Evolutionary conservation across 2,888 invertebrate species (phyloP).

Genomic region (Dicroscelio sp.): DNA sequence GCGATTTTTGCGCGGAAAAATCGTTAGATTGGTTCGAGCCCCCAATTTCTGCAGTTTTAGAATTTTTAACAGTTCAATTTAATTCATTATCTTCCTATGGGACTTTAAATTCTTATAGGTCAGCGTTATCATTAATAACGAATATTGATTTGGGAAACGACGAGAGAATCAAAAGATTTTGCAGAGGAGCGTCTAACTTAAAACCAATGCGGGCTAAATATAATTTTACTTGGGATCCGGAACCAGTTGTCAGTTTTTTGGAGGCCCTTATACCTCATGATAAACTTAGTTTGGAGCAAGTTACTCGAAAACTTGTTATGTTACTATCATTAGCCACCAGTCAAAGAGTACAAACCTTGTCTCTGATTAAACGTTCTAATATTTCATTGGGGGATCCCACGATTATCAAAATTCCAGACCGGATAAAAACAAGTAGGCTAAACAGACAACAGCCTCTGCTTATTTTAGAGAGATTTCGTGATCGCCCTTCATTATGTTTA

Average conservation of each 20-base stretch:
- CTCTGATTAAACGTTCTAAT: conserved; percentile 28
- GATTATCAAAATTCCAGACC: too few relatives aligned
- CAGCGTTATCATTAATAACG: conserved; percentile 34
- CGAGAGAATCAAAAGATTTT: conserved; percentile 58
- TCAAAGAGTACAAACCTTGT: conserved; percentile 54
- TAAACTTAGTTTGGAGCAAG: conserved; percentile 7
- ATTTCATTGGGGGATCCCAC: too few relatives aligned
- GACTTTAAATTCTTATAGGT: conserved; percentile 43
- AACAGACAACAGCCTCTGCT: too few relatives aligned
- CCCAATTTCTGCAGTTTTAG: neutral
- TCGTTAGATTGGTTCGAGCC: conserved; percentile 13
- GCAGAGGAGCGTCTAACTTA: conserved; percentile 49
- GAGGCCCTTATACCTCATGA: neutral
- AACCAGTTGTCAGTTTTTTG: conserved; percentile 36
- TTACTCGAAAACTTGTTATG: conserved; percentile 9
- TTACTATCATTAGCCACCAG: conserved; percentile 23
- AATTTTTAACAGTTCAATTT: neutral
- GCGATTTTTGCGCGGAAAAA: conserved; percentile 43
- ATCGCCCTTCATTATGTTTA: too few relatives aligned
- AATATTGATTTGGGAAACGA: conserved; percentile 7
- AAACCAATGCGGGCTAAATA: conserved; percentile 81
- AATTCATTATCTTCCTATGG: conserved; percentile 1
- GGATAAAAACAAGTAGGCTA: too few relatives aligned
- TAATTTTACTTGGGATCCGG: conserved; percentile 86
- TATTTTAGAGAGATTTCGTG: too few relatives aligned